A percentile compares a stretch with the other conserved stretches of the same genome.
Conservation (phyloP, 2,113 vertebrate species). For the Indicator indicator region DNA sequence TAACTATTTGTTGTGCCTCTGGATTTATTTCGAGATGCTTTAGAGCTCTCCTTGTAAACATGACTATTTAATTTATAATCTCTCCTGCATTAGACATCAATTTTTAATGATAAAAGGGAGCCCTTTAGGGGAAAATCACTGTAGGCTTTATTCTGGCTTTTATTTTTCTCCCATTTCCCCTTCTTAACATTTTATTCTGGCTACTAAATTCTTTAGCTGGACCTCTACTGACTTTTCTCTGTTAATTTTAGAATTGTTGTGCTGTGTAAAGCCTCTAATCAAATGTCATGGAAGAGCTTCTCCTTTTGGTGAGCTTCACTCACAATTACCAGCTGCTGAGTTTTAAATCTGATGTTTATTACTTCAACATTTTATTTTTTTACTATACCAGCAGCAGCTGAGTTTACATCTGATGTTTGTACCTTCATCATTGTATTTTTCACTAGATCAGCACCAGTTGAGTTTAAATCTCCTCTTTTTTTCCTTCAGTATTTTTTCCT, state of each 20-base stretch:
- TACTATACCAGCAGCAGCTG: too few species aligned
- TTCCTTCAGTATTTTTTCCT: background rate
- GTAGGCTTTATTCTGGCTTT: background rate
- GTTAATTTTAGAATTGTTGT: background rate
- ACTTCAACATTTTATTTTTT: background rate
- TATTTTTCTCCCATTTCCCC: background rate
- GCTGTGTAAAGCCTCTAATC: background rate
- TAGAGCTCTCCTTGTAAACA: rapidly evolving
- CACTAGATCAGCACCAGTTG: too few species aligned
- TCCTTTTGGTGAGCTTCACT: background rate
- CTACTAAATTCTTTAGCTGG: background rate
- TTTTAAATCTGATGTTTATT: background rate
- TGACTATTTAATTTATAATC: background rate
- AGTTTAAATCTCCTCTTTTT: too few species aligned
- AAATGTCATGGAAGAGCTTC: rapidly evolving
- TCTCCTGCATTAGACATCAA: background rate
- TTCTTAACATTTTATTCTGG: background rate
- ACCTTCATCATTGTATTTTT: too few species aligned
- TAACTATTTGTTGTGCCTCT: background rate
- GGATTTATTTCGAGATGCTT: background rate
- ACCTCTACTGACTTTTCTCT: background rate
- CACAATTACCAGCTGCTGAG: background rate
- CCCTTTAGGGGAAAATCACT: background rate
- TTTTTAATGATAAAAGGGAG: background rate
- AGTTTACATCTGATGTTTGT: too few species aligned